These are phyloP conservation scores for Sceloporus undulatus DNA, from an alignment of 2,113 vertebrate species.

Conservation along the genomic window DNA sequence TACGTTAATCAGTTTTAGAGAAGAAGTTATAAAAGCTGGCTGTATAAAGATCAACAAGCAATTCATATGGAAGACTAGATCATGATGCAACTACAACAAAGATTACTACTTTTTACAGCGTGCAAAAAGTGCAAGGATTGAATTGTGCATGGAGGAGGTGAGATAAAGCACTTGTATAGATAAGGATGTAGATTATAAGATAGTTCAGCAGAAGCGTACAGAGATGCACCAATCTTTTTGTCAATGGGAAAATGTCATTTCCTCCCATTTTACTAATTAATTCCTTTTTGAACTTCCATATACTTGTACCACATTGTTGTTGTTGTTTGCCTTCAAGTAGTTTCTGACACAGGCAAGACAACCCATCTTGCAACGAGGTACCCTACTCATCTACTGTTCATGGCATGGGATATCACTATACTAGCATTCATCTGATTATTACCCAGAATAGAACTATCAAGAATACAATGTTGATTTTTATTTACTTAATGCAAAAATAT, in stretches of 20 bases:
- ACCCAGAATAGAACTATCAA: background rate
- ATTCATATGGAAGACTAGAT: background rate
- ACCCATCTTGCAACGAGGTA: background rate
- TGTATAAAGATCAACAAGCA: background rate
- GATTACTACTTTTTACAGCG: background rate
- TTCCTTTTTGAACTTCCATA: background rate
- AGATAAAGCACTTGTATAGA: background rate
- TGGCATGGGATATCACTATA: background rate
- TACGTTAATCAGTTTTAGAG: background rate
- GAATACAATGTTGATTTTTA: background rate
- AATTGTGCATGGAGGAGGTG: background rate
- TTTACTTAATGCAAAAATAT: no score
- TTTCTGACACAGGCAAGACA: background rate
- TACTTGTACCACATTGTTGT: background rate
- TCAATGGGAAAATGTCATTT: background rate
- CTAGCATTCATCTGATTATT: background rate
- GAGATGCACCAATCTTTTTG: background rate
- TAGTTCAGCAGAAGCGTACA: background rate
- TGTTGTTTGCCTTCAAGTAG: background rate
- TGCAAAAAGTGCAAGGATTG: background rate
- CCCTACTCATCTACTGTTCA: background rate
- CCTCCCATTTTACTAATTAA: background rate
- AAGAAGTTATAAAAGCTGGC: background rate
- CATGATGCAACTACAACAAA: background rate
- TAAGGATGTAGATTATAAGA: background rate